Evolutionary conservation across 2,797 vertebrate genomes (phyloP).

Genomic region (Poecilia velifera): DNA sequence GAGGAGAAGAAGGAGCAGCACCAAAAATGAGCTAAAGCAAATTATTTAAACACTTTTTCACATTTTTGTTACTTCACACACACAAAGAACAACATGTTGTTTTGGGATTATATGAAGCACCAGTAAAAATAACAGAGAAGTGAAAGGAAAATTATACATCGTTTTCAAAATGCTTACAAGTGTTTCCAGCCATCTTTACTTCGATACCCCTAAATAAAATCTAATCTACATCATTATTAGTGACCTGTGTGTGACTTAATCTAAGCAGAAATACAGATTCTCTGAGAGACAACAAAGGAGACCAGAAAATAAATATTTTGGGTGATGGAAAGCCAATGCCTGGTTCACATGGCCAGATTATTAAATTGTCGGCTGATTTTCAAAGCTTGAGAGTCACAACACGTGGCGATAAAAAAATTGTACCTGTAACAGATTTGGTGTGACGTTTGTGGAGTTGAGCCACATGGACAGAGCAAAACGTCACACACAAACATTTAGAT

Average conservation of each 20-base stretch:
- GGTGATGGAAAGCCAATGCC: neutral
- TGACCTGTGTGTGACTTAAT: neutral
- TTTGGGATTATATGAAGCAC: neutral
- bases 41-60: neutral
- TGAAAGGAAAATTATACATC: neutral
- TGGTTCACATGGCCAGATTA: too few relatives aligned
- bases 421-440: too few relatives aligned
- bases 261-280: neutral
- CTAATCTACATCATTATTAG: neutral
- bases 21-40: neutral
- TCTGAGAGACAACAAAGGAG: neutral
- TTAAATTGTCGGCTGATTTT: too few relatives aligned
- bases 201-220: neutral
- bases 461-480: too few relatives aligned
- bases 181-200: neutral
- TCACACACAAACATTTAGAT: too few relatives aligned
- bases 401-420: too few relatives aligned
- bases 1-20: slow-evolving; percentile 3
- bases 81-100: neutral
- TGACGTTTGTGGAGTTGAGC: too few relatives aligned
- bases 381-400: too few relatives aligned
- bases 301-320: neutral
- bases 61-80: neutral
- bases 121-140: neutral
- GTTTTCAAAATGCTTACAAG: neutral